phyloP scores from a whole-genome alignment of 1,140 invertebrate genomes.

The Danaus melanippus region DNA sequence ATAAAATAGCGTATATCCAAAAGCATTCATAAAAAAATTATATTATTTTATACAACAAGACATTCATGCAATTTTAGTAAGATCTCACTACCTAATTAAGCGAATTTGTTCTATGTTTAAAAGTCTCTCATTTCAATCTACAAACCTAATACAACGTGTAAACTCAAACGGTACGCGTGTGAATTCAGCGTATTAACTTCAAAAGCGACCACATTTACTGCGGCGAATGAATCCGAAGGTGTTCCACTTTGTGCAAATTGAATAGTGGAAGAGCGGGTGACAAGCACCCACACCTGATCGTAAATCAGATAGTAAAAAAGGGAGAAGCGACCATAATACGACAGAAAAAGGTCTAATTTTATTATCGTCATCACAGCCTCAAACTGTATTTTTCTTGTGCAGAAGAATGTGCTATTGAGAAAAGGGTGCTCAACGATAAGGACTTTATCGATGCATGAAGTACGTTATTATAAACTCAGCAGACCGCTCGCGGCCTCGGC shows the following conservation, averaged over 20 bases:
- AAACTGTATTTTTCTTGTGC: slow-evolving; percentile 30
- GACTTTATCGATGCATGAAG: slow-evolving; percentile 62
- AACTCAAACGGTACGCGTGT: slow-evolving; percentile 1
- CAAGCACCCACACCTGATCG: slow-evolving; percentile 48
- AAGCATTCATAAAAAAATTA: too few species aligned
- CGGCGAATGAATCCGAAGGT: slow-evolving; percentile 38
- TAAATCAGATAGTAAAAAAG: slow-evolving; percentile 47
- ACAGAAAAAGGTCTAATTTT: slow-evolving; percentile 32
- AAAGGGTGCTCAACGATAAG: slow-evolving; percentile 56
- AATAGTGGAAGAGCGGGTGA: slow-evolving; percentile 42
- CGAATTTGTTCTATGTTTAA: too few species aligned
- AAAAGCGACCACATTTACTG: slow-evolving; percentile 35
- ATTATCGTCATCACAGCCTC: slow-evolving; percentile 17
- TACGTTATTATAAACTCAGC: slow-evolving; percentile 60
- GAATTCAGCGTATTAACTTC: slow-evolving; percentile 17
- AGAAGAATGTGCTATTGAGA: slow-evolving; percentile 53
- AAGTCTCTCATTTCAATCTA: not conserved
- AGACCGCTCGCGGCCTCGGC: slow-evolving; percentile 22
- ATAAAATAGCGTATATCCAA: too few species aligned
- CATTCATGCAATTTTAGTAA: too few species aligned
- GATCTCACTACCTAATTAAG: too few species aligned
- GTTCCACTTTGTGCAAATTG: slow-evolving; percentile 52
- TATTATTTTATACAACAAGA: too few species aligned
- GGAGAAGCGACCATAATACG: slow-evolving; percentile 33
- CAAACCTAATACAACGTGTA: slow-evolving; percentile 8